A percentile compares a stretch with the other conserved stretches of the same genome.
Conservation (phyloP, 2,888 invertebrate genomes). For the Zygothrica quintamaculata region DNA sequence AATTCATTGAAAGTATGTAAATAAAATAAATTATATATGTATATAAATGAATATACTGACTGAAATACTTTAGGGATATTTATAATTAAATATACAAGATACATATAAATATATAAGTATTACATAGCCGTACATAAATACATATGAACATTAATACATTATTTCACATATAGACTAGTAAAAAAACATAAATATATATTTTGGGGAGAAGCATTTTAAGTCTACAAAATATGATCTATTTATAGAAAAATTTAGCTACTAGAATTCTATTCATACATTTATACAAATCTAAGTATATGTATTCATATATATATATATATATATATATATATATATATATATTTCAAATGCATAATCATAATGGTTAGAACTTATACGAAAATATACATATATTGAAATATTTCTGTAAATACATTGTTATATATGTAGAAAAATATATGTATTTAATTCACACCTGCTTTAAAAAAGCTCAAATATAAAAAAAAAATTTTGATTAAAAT, state of each 20-base stretch:
- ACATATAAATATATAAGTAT: background rate
- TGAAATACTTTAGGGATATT: slow-evolving; percentile 10
- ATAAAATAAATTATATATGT: too few relatives aligned
- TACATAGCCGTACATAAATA: background rate
- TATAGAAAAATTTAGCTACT: slow-evolving; percentile 63
- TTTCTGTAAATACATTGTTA: slow-evolving; percentile 3
- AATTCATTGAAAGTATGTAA: too few relatives aligned
- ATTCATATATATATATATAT: slow-evolving; percentile 39
- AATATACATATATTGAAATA: slow-evolving; percentile 22
- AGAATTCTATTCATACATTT: slow-evolving; percentile 31
- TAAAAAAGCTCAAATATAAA: background rate
- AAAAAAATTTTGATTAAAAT: background rate
- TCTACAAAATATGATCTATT: slow-evolving; percentile 60
- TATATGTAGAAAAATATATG: background rate
- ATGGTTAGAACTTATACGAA: slow-evolving; percentile 12
- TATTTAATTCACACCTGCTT: too few relatives aligned
- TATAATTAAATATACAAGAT: background rate
- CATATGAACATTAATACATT: background rate
- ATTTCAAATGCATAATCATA: slow-evolving; percentile 11
- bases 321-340: slow-evolving; percentile 9
- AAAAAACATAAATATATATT: slow-evolving; percentile 33
- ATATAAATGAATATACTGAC: slow-evolving; percentile 2
- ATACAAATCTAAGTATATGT: slow-evolving; percentile 27
- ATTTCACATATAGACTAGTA: slow-evolving; percentile 12
- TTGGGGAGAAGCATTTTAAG: slow-evolving; percentile 54